These are phyloP conservation scores for Diplogasteroides magnus DNA, from an alignment of 1,140 invertebrate genomes.

Conservation along the genomic window DNA sequence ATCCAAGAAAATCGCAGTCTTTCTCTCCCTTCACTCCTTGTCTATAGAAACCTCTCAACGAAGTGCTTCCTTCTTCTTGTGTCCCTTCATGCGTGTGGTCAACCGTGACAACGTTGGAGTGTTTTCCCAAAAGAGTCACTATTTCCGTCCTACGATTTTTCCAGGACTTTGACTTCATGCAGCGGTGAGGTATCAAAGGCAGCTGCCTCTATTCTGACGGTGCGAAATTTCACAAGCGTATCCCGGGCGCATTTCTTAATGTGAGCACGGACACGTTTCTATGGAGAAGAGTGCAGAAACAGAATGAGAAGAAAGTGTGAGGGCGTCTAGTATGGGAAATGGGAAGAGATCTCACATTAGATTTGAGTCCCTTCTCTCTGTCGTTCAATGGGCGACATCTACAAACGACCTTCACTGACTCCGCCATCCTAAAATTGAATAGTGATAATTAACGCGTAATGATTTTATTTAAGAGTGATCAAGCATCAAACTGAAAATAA, in stretches of 20 bases:
- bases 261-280: neutral
- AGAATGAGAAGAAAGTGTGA: constrained; percentile 31
- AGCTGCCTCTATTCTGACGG: constrained; percentile 2
- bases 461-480: too few species aligned
- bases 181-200: neutral
- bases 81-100: too few species aligned
- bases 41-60: too few species aligned
- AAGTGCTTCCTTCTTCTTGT: too few species aligned
- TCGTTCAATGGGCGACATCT: constrained; percentile 82
- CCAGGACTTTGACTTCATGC: too few species aligned
- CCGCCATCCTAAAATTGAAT: constrained; percentile 59
- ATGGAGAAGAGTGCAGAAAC: constrained; percentile 61
- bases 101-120: too few species aligned
- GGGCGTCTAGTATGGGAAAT: constrained; percentile 21
- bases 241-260: constrained; percentile 76
- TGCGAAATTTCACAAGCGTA: constrained; percentile 37
- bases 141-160: too few species aligned
- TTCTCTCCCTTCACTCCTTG: too few species aligned
- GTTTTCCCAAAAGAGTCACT: too few species aligned
- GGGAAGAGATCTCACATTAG: constrained; percentile 62
- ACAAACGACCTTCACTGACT: constrained; percentile 82
- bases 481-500: too few species aligned
- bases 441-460: too few species aligned
- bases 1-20: too few species aligned
- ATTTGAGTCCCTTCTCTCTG: constrained; percentile 68